Evolutionary conservation across 1,140 invertebrate genomes (phyloP).

Genomic region (Globodera ellingtonae): DNA sequence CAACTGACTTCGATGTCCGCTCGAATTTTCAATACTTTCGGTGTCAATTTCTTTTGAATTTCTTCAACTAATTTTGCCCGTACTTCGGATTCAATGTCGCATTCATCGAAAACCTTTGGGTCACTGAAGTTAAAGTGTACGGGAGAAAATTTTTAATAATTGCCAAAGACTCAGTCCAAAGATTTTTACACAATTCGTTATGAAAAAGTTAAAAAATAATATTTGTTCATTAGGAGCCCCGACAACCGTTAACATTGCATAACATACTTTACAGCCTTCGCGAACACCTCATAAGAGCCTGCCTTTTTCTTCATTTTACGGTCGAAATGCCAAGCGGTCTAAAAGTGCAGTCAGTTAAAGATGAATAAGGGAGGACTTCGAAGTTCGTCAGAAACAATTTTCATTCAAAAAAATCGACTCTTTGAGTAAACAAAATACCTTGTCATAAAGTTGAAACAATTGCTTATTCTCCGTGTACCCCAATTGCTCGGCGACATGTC

Average conservation of each 20-base stretch:
- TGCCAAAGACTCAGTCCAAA: slow-evolving; percentile 20
- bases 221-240: no score
- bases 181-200: no score
- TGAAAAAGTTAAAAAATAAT: no score
- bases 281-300: slow-evolving; percentile 95
- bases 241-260: no score
- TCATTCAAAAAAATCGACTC: background rate
- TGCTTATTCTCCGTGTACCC: slow-evolving; percentile 87
- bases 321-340: slow-evolving; percentile 98
- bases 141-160: background rate
- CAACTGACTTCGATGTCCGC: slow-evolving; percentile 93
- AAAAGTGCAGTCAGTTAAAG: background rate
- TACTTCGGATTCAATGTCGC: slow-evolving; percentile 86
- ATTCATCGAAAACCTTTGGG: slow-evolving; percentile 90
- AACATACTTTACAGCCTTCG: slow-evolving; percentile 86
- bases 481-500: slow-evolving; percentile 92
- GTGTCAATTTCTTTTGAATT: slow-evolving; percentile 92
- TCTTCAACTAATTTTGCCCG: slow-evolving; percentile 90
- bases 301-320: slow-evolving; percentile 93
- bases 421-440: slow-evolving; percentile 62
- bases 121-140: slow-evolving; percentile 72
- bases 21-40: slow-evolving; percentile 88
- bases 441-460: slow-evolving; percentile 89
- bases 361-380: no score
- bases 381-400: no score